Evolutionary conservation across 2,797 vertebrate species (phyloP), one percentile per base, ranked within the genome.

Genomic region (Malacoctenus gilli): DNA sequence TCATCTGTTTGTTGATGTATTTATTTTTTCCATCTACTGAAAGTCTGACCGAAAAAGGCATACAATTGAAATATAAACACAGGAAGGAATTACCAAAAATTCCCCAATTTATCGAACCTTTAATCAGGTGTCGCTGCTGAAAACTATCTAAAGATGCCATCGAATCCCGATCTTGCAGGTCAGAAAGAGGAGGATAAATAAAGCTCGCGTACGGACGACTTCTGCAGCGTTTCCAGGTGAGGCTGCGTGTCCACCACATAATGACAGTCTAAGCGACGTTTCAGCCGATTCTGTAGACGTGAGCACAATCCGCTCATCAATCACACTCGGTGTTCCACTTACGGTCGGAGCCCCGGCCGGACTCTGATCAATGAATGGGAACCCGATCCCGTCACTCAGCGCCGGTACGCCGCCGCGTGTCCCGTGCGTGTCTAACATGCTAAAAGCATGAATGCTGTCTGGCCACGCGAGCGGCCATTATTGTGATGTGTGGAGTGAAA

Each of bases 321-420:
- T 81, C 72, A 77, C 55, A 65, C 50, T 68, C 43, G 72, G 58
- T 28, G 61, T 52, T 42, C 68, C 61, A 68, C 68, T 75, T 72
- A 71, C 70, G 4, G 68, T 71, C 68, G 56, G 68, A 42, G 46
- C 64, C 64, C 62, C 64, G 37, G 75, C 65, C 78, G 71, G 61
- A 76, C 50, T 65, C 59, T 50, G 62, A 83, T 84, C 78, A 52
- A 70, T 80, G 71, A 56, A 62, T 25, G 50, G 28, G 66, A 75
- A 60, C 66, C 59, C 0, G 47, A 81, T 46, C 61, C 63, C 68
- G 75, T 79, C 44, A 47, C 53, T 82, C 68, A 72, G 58, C 52
- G 13, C 72, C 75, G 69, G 68, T 70, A 36, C 61, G 30, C 13
- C 2, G 1, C 35, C 21, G 28, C 40, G 4, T 16, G 51, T 38